phyloP scores from a whole-genome alignment of 2,113 vertebrate species.

The Zingel zingel region DNA sequence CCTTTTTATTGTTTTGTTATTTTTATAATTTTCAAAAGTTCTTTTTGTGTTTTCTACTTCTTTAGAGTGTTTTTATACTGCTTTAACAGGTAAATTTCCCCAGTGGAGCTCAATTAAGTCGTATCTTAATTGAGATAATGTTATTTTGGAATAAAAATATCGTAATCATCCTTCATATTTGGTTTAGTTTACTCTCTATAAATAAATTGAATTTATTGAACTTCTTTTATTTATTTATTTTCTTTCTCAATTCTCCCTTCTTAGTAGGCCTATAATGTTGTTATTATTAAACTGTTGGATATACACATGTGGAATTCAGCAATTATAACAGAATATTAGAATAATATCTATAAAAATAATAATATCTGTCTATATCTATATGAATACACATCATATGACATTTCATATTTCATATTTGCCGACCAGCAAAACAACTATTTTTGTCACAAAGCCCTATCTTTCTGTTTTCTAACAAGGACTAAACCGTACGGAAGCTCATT shows the following conservation, averaged over 20 bases:
- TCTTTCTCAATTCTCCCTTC: too few species aligned
- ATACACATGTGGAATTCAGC: background rate
- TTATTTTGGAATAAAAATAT: background rate
- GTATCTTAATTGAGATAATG: too few species aligned
- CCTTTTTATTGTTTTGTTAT: too few species aligned
- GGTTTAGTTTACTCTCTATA: background rate
- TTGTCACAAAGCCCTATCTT: background rate
- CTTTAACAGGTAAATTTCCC: background rate
- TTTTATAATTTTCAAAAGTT: too few species aligned
- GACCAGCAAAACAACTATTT: background rate
- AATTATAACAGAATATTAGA: background rate
- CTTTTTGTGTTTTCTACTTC: background rate
- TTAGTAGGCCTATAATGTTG: background rate
- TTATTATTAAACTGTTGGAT: background rate
- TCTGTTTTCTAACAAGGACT: background rate
- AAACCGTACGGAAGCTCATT: too few species aligned
- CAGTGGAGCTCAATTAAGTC: too few species aligned
- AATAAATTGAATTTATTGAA: background rate
- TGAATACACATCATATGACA: background rate
- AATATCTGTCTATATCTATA: too few species aligned
- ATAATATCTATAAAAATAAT: background rate
- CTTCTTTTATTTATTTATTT: too few species aligned
- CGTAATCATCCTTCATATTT: background rate
- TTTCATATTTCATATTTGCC: too few species aligned
- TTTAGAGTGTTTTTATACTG: background rate